Evolutionary conservation across 1,140 invertebrate species (phyloP).

Genomic region (Hydropsyche tenuis): DNA sequence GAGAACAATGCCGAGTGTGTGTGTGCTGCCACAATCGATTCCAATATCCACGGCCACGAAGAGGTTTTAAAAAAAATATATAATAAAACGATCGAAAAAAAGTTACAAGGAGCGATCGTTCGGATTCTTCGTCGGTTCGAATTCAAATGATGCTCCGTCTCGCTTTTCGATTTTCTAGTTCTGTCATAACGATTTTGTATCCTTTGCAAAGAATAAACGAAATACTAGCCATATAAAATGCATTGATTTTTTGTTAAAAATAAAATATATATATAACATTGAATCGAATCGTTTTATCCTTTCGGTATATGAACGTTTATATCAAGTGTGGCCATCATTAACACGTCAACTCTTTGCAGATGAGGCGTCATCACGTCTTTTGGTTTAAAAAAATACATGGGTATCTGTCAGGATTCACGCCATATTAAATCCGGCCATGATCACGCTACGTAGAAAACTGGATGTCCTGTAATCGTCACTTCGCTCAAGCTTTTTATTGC

Average conservation of each 20-base stretch:
- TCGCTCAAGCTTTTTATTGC: too few relatives aligned
- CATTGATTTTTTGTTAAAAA: too few relatives aligned
- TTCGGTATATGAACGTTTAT: neutral
- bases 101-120: slow-evolving; percentile 17
- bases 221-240: too few relatives aligned
- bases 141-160: slow-evolving; percentile 32
- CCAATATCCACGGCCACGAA: slow-evolving; percentile 21
- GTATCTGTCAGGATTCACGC: too few relatives aligned
- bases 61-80: neutral
- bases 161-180: slow-evolving; percentile 16
- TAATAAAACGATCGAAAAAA: slow-evolving; percentile 3
- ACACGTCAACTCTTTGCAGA: neutral
- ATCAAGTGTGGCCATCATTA: neutral
- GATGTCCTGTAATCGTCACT: too few relatives aligned
- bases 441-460: too few relatives aligned
- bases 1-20: slow-evolving; percentile 26
- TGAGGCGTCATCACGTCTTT: neutral
- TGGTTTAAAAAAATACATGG: neutral
- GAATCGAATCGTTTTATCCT: too few relatives aligned
- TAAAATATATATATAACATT: slow-evolving; percentile 6
- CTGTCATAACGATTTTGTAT: too few relatives aligned
- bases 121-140: slow-evolving; percentile 31
- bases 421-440: too few relatives aligned
- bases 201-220: too few relatives aligned
- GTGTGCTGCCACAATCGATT: slow-evolving; percentile 27